A percentile compares a stretch with the other conserved stretches of the same genome.
These are phyloP conservation scores for Cinclus mexicanus DNA, from an alignment of 2,113 vertebrate species.

Conservation along the genomic window DNA sequence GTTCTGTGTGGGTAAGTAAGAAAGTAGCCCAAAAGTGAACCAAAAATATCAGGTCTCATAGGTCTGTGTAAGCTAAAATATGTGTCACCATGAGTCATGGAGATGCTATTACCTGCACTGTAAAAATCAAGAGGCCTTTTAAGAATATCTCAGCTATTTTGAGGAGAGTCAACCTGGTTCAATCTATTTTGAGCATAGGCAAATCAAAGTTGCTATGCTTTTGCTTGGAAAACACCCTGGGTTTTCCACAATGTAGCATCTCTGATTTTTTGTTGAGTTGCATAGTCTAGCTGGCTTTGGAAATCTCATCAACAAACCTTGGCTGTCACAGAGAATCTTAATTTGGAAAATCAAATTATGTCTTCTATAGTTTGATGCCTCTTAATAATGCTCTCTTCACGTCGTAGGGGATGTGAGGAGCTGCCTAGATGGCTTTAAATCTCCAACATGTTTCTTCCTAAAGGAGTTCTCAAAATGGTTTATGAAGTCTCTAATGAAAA, in stretches of 20 bases:
- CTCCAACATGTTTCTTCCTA: not conserved
- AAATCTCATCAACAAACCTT: not conserved
- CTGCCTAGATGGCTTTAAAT: not conserved
- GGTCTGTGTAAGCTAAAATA: not conserved
- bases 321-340: not conserved
- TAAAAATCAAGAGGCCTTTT: conserved; percentile 30
- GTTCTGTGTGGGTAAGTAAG: not conserved
- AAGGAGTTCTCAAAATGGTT: not conserved
- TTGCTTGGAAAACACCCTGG: not conserved
- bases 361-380: not conserved
- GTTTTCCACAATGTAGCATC: not conserved
- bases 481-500: not conserved
- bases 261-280: not conserved
- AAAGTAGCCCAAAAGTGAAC: conserved; percentile 24
- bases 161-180: not conserved
- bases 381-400: not conserved
- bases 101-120: conserved; percentile 36
- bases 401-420: not conserved
- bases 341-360: not conserved
- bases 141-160: not conserved
- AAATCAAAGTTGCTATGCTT: not conserved
- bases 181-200: not conserved
- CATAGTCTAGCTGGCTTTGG: not conserved
- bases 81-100: not conserved
- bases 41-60: conserved; percentile 39